These are phyloP conservation scores for Xiphydria camelus DNA, from an alignment of 2,888 invertebrate species.

Conservation along the genomic window DNA sequence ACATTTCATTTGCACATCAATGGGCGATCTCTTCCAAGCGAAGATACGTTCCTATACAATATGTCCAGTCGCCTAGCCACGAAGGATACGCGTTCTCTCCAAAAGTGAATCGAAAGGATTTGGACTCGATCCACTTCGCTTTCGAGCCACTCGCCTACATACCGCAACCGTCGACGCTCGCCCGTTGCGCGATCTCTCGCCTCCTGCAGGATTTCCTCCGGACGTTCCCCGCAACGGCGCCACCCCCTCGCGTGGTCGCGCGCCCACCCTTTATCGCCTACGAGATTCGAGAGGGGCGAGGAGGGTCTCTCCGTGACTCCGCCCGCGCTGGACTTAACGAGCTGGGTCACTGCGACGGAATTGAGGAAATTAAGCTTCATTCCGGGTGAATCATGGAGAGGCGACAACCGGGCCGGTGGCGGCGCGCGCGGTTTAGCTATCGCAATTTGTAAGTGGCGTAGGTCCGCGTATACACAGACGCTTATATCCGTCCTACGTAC, in stretches of 20 bases:
- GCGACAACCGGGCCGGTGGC: background rate
- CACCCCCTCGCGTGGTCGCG: no score
- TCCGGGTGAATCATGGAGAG: constrained; percentile 32
- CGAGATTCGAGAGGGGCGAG: constrained; percentile 21
- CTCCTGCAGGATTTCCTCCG: background rate
- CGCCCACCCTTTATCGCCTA: constrained; percentile 9
- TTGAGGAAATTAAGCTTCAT: constrained; percentile 31
- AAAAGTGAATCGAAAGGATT: no score
- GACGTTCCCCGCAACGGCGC: no score
- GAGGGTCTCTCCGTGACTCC: constrained; percentile 26
- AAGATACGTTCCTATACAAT: no score
- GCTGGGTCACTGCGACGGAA: constrained; percentile 8
- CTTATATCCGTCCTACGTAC: constrained; percentile 6
- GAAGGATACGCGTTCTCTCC: no score
- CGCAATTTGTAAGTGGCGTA: constrained; percentile 27
- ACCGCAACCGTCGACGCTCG: no score
- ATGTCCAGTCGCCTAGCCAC: no score
- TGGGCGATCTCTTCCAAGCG: no score
- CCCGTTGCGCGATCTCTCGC: no score
- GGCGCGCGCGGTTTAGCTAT: constrained; percentile 23
- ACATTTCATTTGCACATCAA: no score
- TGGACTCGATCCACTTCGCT: no score
- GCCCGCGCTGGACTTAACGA: constrained; percentile 20
- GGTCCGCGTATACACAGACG: constrained; percentile 14
- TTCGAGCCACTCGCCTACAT: no score